These are phyloP conservation scores for Setophaga kirtlandii DNA, from an alignment of 2,113 vertebrate species.

Conservation along the genomic window DNA sequence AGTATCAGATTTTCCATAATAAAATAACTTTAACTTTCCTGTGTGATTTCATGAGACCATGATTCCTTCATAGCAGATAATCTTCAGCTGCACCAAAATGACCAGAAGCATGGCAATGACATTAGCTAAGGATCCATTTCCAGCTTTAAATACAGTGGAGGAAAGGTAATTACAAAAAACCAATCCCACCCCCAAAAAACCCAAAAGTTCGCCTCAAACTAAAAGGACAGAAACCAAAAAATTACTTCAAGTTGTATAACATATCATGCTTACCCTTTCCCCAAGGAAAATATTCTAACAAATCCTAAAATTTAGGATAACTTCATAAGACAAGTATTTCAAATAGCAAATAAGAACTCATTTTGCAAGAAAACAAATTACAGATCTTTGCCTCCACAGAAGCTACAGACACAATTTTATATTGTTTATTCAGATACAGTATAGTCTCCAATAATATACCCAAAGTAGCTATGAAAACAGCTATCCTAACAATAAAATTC, in stretches of 20 bases:
- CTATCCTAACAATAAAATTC: background rate
- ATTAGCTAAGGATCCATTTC: background rate
- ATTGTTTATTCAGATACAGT: background rate
- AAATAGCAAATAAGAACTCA: background rate
- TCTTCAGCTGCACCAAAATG: background rate
- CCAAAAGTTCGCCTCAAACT: background rate
- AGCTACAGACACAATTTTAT: background rate
- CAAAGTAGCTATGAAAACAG: background rate
- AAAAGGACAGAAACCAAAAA: background rate
- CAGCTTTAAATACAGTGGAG: background rate
- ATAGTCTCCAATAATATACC: background rate
- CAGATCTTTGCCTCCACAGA: background rate
- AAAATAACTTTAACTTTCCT: background rate
- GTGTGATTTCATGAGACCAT: background rate
- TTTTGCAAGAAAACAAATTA: background rate
- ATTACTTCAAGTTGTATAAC: background rate
- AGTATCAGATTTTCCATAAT: background rate
- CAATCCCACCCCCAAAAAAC: accelerated
- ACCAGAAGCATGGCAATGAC: background rate
- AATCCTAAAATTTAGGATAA: background rate
- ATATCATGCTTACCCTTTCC: background rate
- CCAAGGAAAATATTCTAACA: background rate
- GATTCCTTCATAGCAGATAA: background rate
- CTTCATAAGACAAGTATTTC: background rate
- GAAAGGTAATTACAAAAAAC: background rate